Evolutionary conservation across 2,113 vertebrate genomes (phyloP), one percentile per base, ranked within the genome.

Genomic region (Coracopsis vasa): DNA sequence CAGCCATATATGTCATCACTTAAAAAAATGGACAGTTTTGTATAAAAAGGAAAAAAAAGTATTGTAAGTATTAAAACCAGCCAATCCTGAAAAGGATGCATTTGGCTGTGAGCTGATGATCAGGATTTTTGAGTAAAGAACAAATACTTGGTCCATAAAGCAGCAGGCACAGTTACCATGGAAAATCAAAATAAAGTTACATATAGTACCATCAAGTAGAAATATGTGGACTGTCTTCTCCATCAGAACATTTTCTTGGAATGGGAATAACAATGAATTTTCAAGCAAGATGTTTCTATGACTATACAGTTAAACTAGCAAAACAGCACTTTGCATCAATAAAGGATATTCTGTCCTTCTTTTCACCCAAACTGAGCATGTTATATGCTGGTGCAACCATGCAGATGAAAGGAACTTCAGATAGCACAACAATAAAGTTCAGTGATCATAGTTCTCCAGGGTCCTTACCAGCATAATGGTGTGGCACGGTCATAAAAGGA

Each of bases 401-500:
- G 48, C 6, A 66, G 41, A 51, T 19, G 44, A 75, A 85, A 88
- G 28, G 25, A 42, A 71, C 17, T 67, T 67, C 62, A 82, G 48
- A 80, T 0, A 0, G 8, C 47, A 71, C 37, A 82, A 50, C 13
- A 82, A 31, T 18, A 20, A 50, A 83, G 35, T 47, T 75, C 47
- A 88, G 44, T 44, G 56, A 48, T 17, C 69, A 37, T 0, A 80
- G 47, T 4, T 90, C 71, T 65, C 37, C 65, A 72, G 47, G 39
- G 14, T 74, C 50, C 72, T 82, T 62, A 92, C n/a, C 41, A 80
- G 39, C 45, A 29, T 20, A 11, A 71, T n/a, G 21, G 80, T 72
- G 70, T 48, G 78, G 74, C 85, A 91, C 83, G 91, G 77, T 78
- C 86, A 89, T 72, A 82, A 86, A 94, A 94, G 66, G 5, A 87